Percentiles rank a stretch among this genome's conserved stretches.
phyloP scores from a whole-genome alignment of 2,797 vertebrate genomes.

The Todus mexicanus region DNA sequence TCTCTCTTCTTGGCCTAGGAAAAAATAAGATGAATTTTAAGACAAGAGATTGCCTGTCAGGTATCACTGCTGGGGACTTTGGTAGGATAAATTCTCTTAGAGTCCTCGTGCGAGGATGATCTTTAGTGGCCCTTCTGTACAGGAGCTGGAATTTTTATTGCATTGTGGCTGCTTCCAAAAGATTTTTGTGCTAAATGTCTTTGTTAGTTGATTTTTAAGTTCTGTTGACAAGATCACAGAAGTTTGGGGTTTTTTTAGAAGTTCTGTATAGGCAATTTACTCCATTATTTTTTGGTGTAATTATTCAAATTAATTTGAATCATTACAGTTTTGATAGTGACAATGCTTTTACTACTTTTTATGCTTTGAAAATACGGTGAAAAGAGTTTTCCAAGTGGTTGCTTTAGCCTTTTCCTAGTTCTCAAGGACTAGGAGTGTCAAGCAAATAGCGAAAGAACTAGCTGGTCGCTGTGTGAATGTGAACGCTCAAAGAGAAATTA shows the following conservation, averaged over 20 bases:
- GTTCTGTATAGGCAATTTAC: neutral
- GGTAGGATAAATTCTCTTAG: neutral
- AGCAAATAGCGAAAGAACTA: neutral
- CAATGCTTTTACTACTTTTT: neutral
- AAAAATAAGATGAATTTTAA: neutral
- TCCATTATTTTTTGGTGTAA: neutral
- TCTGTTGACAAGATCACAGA: neutral
- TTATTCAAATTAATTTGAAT: neutral
- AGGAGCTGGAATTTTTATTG: neutral
- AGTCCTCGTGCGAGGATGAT: neutral
- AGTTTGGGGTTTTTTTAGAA: neutral
- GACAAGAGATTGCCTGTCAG: neutral
- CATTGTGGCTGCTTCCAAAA: neutral
- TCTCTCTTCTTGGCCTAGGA: neutral
- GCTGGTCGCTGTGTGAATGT: neutral
- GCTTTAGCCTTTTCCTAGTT: neutral
- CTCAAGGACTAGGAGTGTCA: neutral
- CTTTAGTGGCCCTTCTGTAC: neutral
- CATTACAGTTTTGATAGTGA: neutral
- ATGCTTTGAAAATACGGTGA: neutral
- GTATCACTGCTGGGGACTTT: neutral
- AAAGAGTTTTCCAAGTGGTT: neutral
- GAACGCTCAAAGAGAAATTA: neutral
- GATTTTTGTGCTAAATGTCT: neutral
- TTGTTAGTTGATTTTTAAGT: neutral